Percentiles rank a stretch among this genome's conserved stretches.
These are phyloP conservation scores for Samia ricini DNA, from an alignment of 1,140 invertebrate species.

Conservation along the genomic window DNA sequence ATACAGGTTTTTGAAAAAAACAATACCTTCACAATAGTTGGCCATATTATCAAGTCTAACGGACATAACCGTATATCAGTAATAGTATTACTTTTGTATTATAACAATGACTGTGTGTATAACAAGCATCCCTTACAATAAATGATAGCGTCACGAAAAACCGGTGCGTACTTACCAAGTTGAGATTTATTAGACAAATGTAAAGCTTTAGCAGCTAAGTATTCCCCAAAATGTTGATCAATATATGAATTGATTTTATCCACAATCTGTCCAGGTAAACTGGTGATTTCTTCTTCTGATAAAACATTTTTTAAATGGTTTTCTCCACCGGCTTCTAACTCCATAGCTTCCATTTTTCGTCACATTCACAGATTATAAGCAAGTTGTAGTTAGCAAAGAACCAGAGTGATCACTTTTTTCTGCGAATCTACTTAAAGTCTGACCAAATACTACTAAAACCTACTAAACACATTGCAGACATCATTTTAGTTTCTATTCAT, in stretches of 20 bases:
- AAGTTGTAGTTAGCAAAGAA: not conserved
- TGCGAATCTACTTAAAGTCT: too few relatives aligned
- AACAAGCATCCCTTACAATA: not conserved
- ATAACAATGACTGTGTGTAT: not conserved
- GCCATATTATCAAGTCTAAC: not conserved
- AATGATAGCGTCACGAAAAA: conserved; percentile 32
- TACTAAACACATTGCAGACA: too few relatives aligned
- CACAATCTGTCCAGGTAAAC: conserved; percentile 46
- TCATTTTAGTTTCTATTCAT: too few relatives aligned
- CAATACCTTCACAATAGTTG: not conserved
- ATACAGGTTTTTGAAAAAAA: not conserved
- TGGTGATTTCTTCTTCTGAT: conserved; percentile 62
- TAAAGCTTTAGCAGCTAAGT: conserved; percentile 83
- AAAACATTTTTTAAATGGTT: conserved; percentile 71
- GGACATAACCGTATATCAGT: not conserved
- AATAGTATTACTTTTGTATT: not conserved
- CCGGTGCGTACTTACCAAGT: conserved; percentile 76
- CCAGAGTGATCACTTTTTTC: not conserved
- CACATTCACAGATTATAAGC: conserved; percentile 21
- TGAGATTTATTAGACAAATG: conserved; percentile 80
- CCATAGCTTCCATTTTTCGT: conserved; percentile 66
- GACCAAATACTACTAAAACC: too few relatives aligned
- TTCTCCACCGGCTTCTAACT: conserved; percentile 60
- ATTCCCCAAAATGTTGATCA: conserved; percentile 82
- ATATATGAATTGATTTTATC: conserved; percentile 82